Evolutionary conservation across 2,888 invertebrate species (phyloP), one percentile per base, ranked within the genome.

Genomic region (Prostheceraeus crozeri): DNA sequence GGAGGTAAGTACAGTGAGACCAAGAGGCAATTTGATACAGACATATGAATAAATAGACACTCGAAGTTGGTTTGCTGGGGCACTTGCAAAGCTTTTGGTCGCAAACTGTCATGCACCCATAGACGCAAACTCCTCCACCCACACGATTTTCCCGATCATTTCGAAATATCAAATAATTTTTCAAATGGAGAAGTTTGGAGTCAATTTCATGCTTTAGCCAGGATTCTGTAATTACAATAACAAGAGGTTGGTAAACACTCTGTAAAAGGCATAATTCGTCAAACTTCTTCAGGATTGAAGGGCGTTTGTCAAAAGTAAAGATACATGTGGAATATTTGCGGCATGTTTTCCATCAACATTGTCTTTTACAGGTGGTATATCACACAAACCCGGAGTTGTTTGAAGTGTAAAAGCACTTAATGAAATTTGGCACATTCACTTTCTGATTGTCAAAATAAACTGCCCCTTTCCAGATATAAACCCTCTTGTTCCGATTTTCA

Each of bases 71-170:
- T 25, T n/a, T 48, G 48, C n/a, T 10, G 27, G 4, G 25, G 25
- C 25, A 48, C 25, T 48, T 48, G 16, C 25, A 48, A 28, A 25
- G 27, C 28, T 48, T 48, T 10, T n/a, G 48, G 28, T 25, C 25
- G 48, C 25, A 48, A 14, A 14, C 6, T 25, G 19, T 23, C 48
- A 28, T 48, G 25, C n/a, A 25, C 25, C 48, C 48, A 48, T 48
- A 48, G 4, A 48, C n/a, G n/a, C 25, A 48, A 48, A 48, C 48
- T 30, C 48, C 48, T 48, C 25, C 48, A 48, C 48, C 48, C 28
- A 25, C 28, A 48, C 48, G 48, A 14, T 25, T 25, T 48, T 48
- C 27, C 3, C 48, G 25, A 21, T 48, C 25, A 30, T 48, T 25
- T 48, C 48, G 48, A 48, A 28, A 48, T 4, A 48, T 48, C 25